Evolutionary conservation across 2,797 vertebrate genomes (phyloP), one percentile per base, ranked within the genome.

Genomic region (Girardinus metallicus): DNA sequence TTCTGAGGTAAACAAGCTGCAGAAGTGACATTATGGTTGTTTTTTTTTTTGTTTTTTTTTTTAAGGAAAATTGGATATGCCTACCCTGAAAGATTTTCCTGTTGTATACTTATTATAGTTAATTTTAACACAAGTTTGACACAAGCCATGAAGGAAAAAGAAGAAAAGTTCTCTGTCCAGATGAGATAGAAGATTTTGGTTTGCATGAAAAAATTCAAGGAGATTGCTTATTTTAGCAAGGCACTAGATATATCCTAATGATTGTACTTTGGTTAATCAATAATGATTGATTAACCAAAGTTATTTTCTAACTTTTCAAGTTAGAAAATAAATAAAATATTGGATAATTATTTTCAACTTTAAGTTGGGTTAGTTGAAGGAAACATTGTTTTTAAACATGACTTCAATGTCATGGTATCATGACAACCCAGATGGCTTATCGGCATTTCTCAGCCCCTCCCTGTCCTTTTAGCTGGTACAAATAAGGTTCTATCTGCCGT

Each of bases 341-440:
- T 41, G 0, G 1, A 8, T 11, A 4, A 41, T 41, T 26, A 51
- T 57, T 64, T 68, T 60, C 29, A n/a, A 23, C 26, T 76, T 3
- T 9, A 74, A 73, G 15, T 64, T 51, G 26, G 21, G 2, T 18
- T 75, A 49, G 39, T 78, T 49, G 43, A 71, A 79, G 13, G 0
- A 76, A 85, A 72, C 8, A 5, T 34, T 73, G 34, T 60, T 64
- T 76, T 23, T 74, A 46, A 74, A 64, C 16, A 12, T 77, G 77
- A 81, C 77, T 85, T 41, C 15, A 80, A 53, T 39, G 26, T 70
- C n/a, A 5, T 77, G 73, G 93, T 94, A 94, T 93, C 91, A 80
- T 46, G 73, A 82, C 53, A 36, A 5, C 64, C 76, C 88, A 87
- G 73, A 64, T 47, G 60, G 12, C 87, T 93, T 93, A 94, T 95